Percentiles rank a stretch among this genome's conserved stretches.
Conservation (phyloP, 2,888 invertebrate species). For the Furcula furcula region DNA sequence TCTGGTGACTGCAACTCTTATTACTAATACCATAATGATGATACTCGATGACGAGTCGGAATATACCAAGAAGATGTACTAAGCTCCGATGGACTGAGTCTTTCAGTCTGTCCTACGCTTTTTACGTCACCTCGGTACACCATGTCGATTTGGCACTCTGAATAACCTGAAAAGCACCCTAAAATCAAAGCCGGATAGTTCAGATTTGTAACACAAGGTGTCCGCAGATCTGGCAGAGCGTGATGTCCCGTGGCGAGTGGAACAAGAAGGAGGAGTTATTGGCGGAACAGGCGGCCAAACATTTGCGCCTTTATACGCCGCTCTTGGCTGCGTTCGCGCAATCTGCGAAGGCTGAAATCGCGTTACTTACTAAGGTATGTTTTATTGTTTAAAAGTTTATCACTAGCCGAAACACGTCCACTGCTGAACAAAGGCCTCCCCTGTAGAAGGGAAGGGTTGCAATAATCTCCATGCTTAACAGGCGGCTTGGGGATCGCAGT, state of each 20-base stretch:
- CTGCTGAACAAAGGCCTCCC: too few species aligned
- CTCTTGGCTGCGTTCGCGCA: constrained; percentile 94
- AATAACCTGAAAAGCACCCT: constrained; percentile 16
- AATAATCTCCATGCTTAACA: too few species aligned
- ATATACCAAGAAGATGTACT: constrained; percentile 29
- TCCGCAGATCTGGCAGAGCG: constrained; percentile 93
- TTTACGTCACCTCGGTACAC: constrained; percentile 27
- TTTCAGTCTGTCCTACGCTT: constrained; percentile 44
- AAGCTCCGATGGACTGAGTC: constrained; percentile 49
- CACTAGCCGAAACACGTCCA: too few species aligned
- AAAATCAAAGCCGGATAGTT: constrained; percentile 1
- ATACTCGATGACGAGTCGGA: constrained; percentile 81
- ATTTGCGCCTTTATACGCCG: constrained; percentile 92
- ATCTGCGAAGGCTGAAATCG: constrained; percentile 92
- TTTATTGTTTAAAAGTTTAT: too few species aligned
- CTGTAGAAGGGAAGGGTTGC: too few species aligned
- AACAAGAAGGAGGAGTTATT: constrained; percentile 99
- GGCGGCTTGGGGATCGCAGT: too few species aligned
- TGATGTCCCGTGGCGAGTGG: constrained; percentile 98
- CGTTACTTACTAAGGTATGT: constrained; percentile 88
- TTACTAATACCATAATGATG: too few species aligned
- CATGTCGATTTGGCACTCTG: constrained; percentile 74
- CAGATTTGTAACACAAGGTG: constrained; percentile 2
- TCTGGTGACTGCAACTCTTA: too few species aligned
- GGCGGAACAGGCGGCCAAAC: constrained; percentile 96